Evolutionary conservation across 2,888 invertebrate species (phyloP).

Genomic region (Amphipyra tragopoginis): DNA sequence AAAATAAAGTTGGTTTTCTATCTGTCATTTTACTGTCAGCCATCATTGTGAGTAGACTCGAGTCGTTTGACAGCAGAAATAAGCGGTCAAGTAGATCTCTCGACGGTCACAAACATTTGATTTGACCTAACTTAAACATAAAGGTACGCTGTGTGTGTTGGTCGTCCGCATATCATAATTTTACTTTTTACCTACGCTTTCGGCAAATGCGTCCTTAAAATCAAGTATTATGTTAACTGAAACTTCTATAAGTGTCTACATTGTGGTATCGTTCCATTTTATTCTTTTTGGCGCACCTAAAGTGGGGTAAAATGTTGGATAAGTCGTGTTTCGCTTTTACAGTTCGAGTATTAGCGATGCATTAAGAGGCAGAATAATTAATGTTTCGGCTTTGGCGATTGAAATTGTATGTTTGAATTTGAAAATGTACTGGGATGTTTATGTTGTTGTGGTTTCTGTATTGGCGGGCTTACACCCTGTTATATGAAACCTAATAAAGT

Average conservation of each 20-base stretch:
- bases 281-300: conserved; percentile 50
- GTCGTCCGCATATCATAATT: too few species aligned
- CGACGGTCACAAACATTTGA: too few species aligned
- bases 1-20: too few species aligned
- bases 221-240: not conserved
- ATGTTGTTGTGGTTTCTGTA: conserved; percentile 2
- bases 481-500: too few species aligned
- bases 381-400: conserved; percentile 32
- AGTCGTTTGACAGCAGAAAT: too few species aligned
- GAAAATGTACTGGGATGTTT: conserved; percentile 8
- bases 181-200: too few species aligned
- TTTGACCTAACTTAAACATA: too few species aligned
- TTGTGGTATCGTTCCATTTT: conserved; percentile 23
- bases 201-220: too few species aligned
- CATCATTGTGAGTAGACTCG: too few species aligned
- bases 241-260: conserved; percentile 22
- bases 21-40: too few species aligned
- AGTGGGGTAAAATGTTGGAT: conserved; percentile 47
- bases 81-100: too few species aligned
- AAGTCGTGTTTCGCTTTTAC: conserved; percentile 57
- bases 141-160: too few species aligned
- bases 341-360: conserved; percentile 49
- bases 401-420: conserved; percentile 41
- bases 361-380: conserved; percentile 42
- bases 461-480: not conserved